These are phyloP conservation scores for Frieseomelitta varia DNA, from an alignment of 1,140 invertebrate genomes.

Conservation along the genomic window DNA sequence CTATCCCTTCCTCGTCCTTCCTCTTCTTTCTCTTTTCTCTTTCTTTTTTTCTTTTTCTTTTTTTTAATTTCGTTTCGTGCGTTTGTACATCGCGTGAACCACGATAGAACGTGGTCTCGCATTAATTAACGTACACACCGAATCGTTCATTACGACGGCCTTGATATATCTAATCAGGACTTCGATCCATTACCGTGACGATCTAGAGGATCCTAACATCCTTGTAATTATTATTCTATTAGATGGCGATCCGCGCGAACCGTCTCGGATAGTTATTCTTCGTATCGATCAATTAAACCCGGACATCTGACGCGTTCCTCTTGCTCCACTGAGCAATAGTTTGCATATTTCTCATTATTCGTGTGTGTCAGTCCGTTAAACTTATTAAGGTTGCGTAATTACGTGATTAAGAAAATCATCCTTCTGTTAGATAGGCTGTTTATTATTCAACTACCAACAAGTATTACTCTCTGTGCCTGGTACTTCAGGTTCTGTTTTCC, in stretches of 20 bases:
- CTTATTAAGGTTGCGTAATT: not conserved
- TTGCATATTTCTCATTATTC: not conserved
- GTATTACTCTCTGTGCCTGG: not conserved
- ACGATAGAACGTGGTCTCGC: not conserved
- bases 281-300: not conserved
- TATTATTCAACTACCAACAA: not conserved
- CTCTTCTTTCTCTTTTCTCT: not conserved
- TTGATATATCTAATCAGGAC: not conserved
- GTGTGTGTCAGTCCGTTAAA: not conserved
- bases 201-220: not conserved
- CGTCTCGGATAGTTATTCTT: not conserved
- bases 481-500: too few relatives aligned
- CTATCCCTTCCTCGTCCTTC: too few relatives aligned
- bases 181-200: not conserved
- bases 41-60: not conserved
- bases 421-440: not conserved
- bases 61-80: not conserved
- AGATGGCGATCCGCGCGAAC: not conserved
- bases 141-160: not conserved
- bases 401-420: not conserved
- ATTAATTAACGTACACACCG: not conserved
- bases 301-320: not conserved
- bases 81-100: not conserved
- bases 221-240: conserved; percentile 16
- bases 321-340: not conserved